phyloP scores from a whole-genome alignment of 2,113 vertebrate genomes.

The Dissostichus mawsoni region DNA sequence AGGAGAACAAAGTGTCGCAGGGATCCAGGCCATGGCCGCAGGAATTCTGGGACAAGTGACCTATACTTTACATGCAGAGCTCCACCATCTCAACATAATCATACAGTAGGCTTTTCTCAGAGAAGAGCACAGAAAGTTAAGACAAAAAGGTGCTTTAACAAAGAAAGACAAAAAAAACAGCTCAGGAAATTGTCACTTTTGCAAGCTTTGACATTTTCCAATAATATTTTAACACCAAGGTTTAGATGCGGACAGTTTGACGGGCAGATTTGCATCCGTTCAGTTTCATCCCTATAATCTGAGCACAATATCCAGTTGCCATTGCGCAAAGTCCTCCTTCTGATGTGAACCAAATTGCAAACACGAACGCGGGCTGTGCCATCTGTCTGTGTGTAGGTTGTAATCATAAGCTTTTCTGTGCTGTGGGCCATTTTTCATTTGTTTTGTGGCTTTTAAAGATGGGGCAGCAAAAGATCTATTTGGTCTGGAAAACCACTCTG shows the following conservation, averaged over 20 bases:
- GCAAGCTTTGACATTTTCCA: constrained; percentile 37
- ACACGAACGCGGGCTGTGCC: constrained; percentile 63
- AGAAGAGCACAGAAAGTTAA: constrained; percentile 38
- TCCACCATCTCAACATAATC: constrained; percentile 68
- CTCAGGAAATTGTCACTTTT: constrained; percentile 11
- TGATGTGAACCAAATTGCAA: constrained; percentile 71
- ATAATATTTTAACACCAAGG: constrained; percentile 21
- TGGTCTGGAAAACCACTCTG: constrained; percentile 71
- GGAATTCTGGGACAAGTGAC: constrained; percentile 82
- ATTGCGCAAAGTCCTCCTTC: constrained; percentile 43
- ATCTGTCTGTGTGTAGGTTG: constrained; percentile 73
- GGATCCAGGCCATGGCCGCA: constrained; percentile 73
- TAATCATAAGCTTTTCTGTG: constrained; percentile 78
- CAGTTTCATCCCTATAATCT: constrained; percentile 72
- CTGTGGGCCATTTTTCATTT: constrained; percentile 79
- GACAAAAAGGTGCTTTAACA: constrained; percentile 19
- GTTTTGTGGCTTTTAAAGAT: constrained; percentile 78
- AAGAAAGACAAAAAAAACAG: neutral
- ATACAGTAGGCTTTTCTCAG: constrained; percentile 63
- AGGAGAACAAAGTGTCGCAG: constrained; percentile 77
- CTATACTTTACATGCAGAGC: constrained; percentile 77
- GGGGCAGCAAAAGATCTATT: constrained; percentile 59
- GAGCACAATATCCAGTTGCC: constrained; percentile 57
- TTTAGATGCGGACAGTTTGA: constrained; percentile 29
- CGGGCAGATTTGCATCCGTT: constrained; percentile 42